Evolutionary conservation across 2,888 invertebrate species (phyloP).

Genomic region (Drosophila mettleri): DNA sequence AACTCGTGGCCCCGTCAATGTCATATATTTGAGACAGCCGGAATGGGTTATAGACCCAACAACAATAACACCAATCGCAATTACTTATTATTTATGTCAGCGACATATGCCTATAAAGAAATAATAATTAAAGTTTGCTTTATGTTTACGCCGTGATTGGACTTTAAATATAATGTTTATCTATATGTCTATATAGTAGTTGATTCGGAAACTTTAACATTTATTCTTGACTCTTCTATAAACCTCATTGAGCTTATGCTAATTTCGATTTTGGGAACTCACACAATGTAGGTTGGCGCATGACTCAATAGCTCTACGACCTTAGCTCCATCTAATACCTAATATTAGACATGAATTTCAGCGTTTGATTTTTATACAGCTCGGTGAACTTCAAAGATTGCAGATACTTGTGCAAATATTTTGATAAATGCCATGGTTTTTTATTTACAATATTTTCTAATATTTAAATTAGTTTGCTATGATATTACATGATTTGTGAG

Average conservation of each 20-base stretch:
- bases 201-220: conserved; percentile 32
- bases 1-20: conserved; percentile 48
- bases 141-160: conserved; percentile 68
- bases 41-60: conserved; percentile 32
- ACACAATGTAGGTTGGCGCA: conserved; percentile 30
- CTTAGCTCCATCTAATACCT: conserved; percentile 11
- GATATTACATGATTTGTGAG: background rate
- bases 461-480: background rate
- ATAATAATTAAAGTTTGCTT: conserved; percentile 73
- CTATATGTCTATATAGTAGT: background rate
- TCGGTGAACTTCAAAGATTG: background rate
- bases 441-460: background rate
- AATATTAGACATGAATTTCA: background rate
- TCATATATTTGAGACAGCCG: conserved; percentile 42
- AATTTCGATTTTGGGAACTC: conserved; percentile 45
- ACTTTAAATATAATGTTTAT: conserved; percentile 49
- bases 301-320: conserved; percentile 7
- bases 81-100: conserved; percentile 71
- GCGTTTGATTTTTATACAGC: background rate
- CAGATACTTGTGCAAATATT: background rate
- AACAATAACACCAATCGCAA: conserved; percentile 23
- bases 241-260: conserved; percentile 55
- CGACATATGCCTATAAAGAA: conserved; percentile 57
- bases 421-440: no score
- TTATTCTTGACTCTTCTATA: conserved; percentile 39